Base-by-base conservation (phyloP, 2,113 vertebrate genomes). In the Scalopus aquaticus region DNA sequence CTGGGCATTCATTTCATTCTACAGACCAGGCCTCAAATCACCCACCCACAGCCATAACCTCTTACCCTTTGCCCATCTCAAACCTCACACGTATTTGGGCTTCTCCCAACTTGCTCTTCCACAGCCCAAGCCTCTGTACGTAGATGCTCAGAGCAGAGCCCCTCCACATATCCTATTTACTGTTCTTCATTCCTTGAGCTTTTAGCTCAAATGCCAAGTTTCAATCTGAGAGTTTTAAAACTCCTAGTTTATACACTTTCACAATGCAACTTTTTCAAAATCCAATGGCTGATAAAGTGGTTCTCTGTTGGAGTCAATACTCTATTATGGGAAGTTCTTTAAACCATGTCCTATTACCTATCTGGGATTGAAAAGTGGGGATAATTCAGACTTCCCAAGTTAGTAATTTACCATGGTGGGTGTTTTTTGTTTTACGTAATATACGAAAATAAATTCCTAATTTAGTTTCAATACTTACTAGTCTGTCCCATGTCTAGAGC, bases 361-460 rank as follows among this genome's bases (percentile, higher is more conserved):
- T 6, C 28, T 42, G 30, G 37, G 73, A 84, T 94, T 58, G 90
- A 81, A 90, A 70, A 87, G 35, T 7, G 89, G 30, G 35, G 32
- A 82, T 74, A 93, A 72, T 91, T 90, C 78, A 88, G 22, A 78
- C 32, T 92, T 94, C 51, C 62, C 16, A 88, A 44, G 51, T 73
- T 73, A 87, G 67, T 56, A 73, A 78, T 78, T 30, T 54, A 64
- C 44, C 46, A 49, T 49, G 46, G 46, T 49, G 46, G 46, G 44
- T 44, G 8, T 49, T 49, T 49, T 49, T 12, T 12, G 2, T 12
- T 49, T 49, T 9, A 49, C 6, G 83, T n/a, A 70, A 39, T 35
- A 80, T 83, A 91, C 76, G 56, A 96, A 96, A 92, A 54, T 67
- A 49, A 94, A 84, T 73, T 87, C 30, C 62, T 96, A 84, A 81